Percentiles rank a stretch among this genome's conserved stretches.
phyloP scores from a whole-genome alignment of 2,888 invertebrate genomes.

The Emmelina monodactyla region DNA sequence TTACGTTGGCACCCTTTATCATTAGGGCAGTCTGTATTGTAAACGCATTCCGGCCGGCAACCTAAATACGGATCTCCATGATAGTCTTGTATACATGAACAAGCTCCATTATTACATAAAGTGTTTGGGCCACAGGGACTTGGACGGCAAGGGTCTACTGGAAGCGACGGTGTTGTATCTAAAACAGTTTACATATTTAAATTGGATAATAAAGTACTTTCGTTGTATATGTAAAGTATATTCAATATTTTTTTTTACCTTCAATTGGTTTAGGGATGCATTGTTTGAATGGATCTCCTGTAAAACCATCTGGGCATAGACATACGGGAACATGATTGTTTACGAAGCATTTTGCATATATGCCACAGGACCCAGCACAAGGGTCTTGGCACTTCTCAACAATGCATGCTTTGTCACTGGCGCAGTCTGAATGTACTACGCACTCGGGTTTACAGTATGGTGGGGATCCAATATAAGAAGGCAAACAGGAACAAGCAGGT shows the following conservation, averaged over 20 bases:
- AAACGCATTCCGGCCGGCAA: constrained; percentile 75
- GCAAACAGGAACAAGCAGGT: constrained; percentile 75
- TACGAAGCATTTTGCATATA: constrained; percentile 72
- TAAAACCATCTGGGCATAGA: constrained; percentile 70
- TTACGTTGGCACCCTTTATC: constrained; percentile 72
- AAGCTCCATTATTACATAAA: constrained; percentile 62
- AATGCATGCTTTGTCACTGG: constrained; percentile 70
- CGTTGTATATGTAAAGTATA: background rate
- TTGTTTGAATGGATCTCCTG: constrained; percentile 76
- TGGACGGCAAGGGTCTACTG: constrained; percentile 64
- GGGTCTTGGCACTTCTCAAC: constrained; percentile 75
- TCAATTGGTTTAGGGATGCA: constrained; percentile 63
- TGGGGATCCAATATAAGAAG: constrained; percentile 70
- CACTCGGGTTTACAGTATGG: constrained; percentile 73
- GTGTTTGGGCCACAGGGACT: constrained; percentile 73
- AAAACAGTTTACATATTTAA: constrained; percentile 2
- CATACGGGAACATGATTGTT: constrained; percentile 78
- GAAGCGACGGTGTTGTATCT: constrained; percentile 5
- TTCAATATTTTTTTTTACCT: constrained; percentile 24
- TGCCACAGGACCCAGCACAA: constrained; percentile 73
- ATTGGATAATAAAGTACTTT: background rate
- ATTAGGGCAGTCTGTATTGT: constrained; percentile 71
- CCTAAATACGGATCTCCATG: constrained; percentile 73
- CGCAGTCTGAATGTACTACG: constrained; percentile 70
- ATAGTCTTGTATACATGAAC: constrained; percentile 69